These are phyloP conservation scores for Sebastes oblongus DNA, from an alignment of 2,797 vertebrate species.

Conservation along the genomic window DNA sequence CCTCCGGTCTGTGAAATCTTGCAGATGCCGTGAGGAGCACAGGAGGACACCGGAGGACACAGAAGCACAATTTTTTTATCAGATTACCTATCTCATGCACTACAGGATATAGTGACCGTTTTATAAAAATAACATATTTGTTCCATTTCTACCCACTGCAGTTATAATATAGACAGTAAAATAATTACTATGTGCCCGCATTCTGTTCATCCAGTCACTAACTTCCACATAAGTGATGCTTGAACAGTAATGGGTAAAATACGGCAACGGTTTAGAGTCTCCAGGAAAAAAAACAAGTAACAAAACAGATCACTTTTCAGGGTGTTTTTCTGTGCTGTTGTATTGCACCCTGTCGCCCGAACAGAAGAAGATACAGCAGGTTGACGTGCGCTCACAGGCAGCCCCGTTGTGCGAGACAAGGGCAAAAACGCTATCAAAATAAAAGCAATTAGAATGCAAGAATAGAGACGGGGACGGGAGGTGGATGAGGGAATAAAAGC, in stretches of 20 bases:
- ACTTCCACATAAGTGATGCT: slow-evolving; percentile 24
- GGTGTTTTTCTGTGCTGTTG: not conserved
- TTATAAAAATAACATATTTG: no score
- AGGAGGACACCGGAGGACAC: no score
- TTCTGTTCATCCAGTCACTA: slow-evolving; percentile 29
- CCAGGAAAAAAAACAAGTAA: not conserved
- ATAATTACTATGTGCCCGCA: slow-evolving; percentile 26
- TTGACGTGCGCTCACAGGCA: slow-evolving; percentile 18
- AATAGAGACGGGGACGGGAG: slow-evolving; percentile 16
- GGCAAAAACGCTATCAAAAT: slow-evolving; percentile 43
- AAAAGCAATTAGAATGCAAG: slow-evolving; percentile 49
- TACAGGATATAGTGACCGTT: no score
- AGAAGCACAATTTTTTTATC: no score
- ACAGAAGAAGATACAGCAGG: not conserved
- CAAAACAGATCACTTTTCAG: not conserved
- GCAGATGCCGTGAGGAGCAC: no score
- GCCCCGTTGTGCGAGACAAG: slow-evolving; percentile 11
- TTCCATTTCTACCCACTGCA: no score
- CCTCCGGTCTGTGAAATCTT: no score
- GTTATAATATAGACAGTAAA: slow-evolving; percentile 38
- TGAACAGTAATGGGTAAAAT: slow-evolving; percentile 10
- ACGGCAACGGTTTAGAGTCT: not conserved
- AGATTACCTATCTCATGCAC: no score
- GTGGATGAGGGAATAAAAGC: slow-evolving; percentile 5
- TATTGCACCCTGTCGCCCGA: slow-evolving; percentile 18